Base-by-base conservation (phyloP, 1,140 invertebrate species). In the Drosophila rufa region DNA sequence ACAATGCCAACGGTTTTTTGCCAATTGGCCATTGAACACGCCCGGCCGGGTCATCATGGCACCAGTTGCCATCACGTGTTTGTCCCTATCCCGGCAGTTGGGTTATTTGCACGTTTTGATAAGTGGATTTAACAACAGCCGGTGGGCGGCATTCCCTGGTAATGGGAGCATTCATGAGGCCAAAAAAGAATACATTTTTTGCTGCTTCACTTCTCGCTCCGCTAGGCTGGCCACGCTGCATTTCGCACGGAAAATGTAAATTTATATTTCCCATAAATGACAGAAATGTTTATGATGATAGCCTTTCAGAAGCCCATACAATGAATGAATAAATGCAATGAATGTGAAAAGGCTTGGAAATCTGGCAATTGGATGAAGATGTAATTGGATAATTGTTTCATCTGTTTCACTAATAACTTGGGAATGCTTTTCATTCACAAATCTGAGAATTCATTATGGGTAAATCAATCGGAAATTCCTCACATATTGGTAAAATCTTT, bases 41-140 rank as follows among this genome's bases (percentile, higher is more conserved):
- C 83, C 67, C 73, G 66, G 76, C 66, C 66, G 67, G 77, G 77
- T 85, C 61, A 80, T 80, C 69, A 71, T 40, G 65, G 51, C 64
- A 47, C 64, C 68, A 73, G 51, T 58, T 70, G 48, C 47, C 75
- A 67, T 50, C 75, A 59, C 75, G 58, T 79, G 75, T 69, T 53
- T 67, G 73, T 71, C 46, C 75, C 74, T 79, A 73, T 80, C 70
- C 71, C 42, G 67, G 48, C 71, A 80, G 76, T 83, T 74, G 76
- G 87, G 83, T 89, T 87, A 87, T 87, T 87, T 87, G 84, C 84
- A 87, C 84, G 84, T 87, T 87, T 89, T 87, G 85, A 87, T 87
- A 87, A 87, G 84, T 87, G 84, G 84, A 89, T 76, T 83, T 87
- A 80, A 85, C 73, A 85, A 84, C 82, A 65, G 66, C 62, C 57